These are phyloP conservation scores for Orgyia antiqua DNA, from an alignment of 2,888 invertebrate species.

Conservation along the genomic window DNA sequence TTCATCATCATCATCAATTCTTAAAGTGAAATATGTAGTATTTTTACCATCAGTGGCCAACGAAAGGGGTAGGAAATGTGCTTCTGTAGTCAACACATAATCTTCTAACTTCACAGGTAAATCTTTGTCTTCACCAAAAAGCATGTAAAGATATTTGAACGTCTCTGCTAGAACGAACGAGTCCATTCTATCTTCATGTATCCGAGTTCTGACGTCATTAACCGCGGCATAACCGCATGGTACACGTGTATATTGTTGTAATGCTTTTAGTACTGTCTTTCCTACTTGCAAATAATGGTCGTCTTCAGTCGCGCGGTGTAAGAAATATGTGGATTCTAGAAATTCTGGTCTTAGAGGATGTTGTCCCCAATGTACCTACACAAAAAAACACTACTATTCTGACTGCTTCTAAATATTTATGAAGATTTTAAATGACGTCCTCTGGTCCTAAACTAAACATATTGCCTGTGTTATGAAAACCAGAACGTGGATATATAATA, in stretches of 20 bases:
- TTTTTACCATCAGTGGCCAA: constrained; percentile 82
- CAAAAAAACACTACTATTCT: too few relatives aligned
- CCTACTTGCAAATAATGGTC: constrained; percentile 96
- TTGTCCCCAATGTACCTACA: constrained; percentile 97
- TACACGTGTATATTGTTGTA: constrained; percentile 95
- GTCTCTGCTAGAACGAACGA: constrained; percentile 98
- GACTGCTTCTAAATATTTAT: too few relatives aligned
- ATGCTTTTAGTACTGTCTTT: constrained; percentile 89
- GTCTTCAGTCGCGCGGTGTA: constrained; percentile 96
- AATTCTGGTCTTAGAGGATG: constrained; percentile 98
- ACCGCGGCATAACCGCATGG: constrained; percentile 98
- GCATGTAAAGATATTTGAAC: constrained; percentile 96
- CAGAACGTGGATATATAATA: too few relatives aligned
- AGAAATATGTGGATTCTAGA: constrained; percentile 97
- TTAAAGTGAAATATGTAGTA: constrained; percentile 58
- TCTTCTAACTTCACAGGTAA: constrained; percentile 89
- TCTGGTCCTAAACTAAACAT: too few relatives aligned
- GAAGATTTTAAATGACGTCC: too few relatives aligned
- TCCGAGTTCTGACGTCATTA: constrained; percentile 94
- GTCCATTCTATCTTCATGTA: constrained; percentile 98
- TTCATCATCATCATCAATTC: constrained; percentile 65
- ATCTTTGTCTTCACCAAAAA: constrained; percentile 93
- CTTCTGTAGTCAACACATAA: constrained; percentile 95
- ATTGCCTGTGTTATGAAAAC: too few relatives aligned
- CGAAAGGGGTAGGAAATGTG: constrained; percentile 94